Base-by-base conservation (phyloP, 37 sponge, comb jelly and placozoan genomes). In the Spongilla lacustris region DNA sequence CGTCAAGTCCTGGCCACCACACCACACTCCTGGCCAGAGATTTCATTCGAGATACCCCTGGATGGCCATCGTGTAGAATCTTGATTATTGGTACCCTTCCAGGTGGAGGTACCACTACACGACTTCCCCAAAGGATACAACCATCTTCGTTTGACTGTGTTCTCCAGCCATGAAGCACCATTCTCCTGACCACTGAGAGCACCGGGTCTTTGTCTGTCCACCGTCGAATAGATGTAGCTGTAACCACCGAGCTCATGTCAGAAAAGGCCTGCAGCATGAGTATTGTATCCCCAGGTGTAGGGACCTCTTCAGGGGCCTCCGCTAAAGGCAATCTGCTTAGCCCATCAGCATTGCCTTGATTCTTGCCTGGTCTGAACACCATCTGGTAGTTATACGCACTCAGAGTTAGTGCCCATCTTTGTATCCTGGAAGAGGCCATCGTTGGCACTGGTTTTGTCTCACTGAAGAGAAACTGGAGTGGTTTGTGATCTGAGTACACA, bases 1-100 rank as follows among this genome's bases (percentile, higher is more conserved):
- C 14, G 37, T 86, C 87, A 5, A 86, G 69, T n/a, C 81, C 81
- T 38, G 87, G 87, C 87, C 87, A 86, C 87, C 87, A 86, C 22
- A 77, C 87, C 24, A 48, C 31, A 46, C 74, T 9, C 29, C 81
- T 79, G 13, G 87, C 81, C 19, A 78, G 31, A 22, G 28, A 26
- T 33, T 86, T 86, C 81, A 79, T 83, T 27, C 35, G 2, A 12
- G 75, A 28, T 8, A 73, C 66, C 37, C 83, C 83, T 0, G 83
- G 87, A 36, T 86, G 87, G 38, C 81, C 81, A 22, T 79, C 66
- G 66, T 86, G 79, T 4, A 86, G 74, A 23, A 73, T 14, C 12
- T 37, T 32, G 12, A 83, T 10, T n/a, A 74, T 26, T 11, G 10
- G 6, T 8, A 1, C 67, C 48, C 83, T 72, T 1, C 83, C 83